These are phyloP conservation scores for Chroicocephalus ridibundus DNA, from an alignment of 2,113 vertebrate species.

Conservation along the genomic window DNA sequence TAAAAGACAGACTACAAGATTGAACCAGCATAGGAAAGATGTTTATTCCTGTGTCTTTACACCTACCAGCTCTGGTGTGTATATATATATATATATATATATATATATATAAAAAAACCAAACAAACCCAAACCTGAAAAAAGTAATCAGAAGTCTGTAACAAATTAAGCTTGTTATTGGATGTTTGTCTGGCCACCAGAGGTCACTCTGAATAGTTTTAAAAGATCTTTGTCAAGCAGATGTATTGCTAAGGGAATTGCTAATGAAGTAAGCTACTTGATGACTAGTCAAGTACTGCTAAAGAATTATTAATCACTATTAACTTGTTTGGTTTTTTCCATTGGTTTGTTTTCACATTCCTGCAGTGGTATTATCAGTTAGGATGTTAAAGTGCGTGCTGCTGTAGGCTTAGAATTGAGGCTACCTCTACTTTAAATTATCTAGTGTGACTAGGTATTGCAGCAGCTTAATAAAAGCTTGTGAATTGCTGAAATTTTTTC, in stretches of 20 bases:
- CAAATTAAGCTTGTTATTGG: not conserved
- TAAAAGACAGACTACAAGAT: not conserved
- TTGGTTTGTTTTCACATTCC: not conserved
- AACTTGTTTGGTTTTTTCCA: not conserved
- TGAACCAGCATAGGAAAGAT: not conserved
- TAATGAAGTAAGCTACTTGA: not conserved
- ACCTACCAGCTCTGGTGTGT: not conserved
- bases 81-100: no score
- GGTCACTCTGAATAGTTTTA: not conserved
- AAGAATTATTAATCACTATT: not conserved
- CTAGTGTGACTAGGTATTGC: not conserved
- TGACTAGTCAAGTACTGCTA: not conserved
- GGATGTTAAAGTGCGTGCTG: not conserved
- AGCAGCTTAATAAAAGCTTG: not conserved
- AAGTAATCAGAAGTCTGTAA: not conserved
- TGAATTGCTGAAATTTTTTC: not conserved
- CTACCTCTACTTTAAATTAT: not conserved
- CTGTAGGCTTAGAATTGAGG: not conserved
- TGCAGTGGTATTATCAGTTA: not conserved
- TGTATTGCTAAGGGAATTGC: not conserved
- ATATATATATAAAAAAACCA: no score
- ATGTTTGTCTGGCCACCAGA: conserved; percentile 11
- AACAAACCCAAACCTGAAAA: not conserved
- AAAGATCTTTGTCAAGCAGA: not conserved
- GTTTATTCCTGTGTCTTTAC: not conserved